Conservation (phyloP, 2,888 invertebrate genomes). For the Coleophora deauratella region DNA sequence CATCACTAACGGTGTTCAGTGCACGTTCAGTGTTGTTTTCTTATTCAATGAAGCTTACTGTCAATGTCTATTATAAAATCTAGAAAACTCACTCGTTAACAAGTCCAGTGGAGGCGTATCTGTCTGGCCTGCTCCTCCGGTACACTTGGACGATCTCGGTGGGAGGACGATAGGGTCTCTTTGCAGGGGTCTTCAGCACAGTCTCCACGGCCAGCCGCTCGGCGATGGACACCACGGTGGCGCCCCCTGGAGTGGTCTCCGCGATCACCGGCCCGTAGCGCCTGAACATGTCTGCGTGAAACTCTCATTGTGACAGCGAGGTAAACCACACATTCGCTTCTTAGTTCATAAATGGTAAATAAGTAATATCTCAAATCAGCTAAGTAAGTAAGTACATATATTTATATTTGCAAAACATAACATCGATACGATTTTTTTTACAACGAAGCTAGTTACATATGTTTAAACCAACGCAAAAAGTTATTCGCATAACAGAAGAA, state of each 20-base stretch:
- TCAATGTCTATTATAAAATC: slow-evolving; percentile 6
- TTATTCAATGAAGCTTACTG: no score
- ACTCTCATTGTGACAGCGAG: slow-evolving; percentile 49
- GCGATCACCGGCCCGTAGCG: slow-evolving; percentile 84
- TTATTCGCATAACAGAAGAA: no score
- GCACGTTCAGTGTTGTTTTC: no score
- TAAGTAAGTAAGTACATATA: no score
- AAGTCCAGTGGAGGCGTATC: slow-evolving; percentile 86
- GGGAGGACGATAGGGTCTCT: slow-evolving; percentile 86
- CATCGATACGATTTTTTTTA: no score
- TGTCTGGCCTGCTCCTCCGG: slow-evolving; percentile 81
- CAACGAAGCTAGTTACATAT: no score
- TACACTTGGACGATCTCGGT: slow-evolving; percentile 87
- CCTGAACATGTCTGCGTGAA: slow-evolving; percentile 77
- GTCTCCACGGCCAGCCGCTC: slow-evolving; percentile 82
- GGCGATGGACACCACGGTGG: slow-evolving; percentile 82
- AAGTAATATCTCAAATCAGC: no score
- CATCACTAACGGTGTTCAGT: no score
- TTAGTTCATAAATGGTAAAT: no score
- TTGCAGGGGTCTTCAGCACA: slow-evolving; percentile 81
- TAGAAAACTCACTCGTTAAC: slow-evolving; percentile 84
- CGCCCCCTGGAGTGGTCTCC: slow-evolving; percentile 83
- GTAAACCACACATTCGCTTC: slow-evolving; percentile 17
- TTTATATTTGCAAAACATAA: no score
- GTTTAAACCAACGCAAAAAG: no score